Base-by-base conservation (phyloP, 92 coral and sea anemone species). In the Umimayanthus chanpuru region DNA sequence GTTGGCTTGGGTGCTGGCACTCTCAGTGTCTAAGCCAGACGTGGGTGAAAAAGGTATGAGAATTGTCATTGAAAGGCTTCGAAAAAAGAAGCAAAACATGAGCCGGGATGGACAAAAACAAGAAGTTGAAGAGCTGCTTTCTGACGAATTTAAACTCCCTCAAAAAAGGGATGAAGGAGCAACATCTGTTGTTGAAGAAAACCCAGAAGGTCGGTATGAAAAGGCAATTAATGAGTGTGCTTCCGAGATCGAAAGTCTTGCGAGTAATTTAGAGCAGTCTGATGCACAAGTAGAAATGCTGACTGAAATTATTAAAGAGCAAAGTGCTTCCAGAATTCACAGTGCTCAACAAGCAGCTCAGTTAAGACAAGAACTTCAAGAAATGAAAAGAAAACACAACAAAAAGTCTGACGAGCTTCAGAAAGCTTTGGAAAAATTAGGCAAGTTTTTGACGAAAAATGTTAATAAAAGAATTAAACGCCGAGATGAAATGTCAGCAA, bases 401-500 rank as follows among this genome's bases (percentile, higher is more conserved):
- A 50, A 29, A 50, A 79, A 79, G 65, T 53, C 83, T 9, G 71
- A 53, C 43, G 65, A 78, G 66, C 81, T 78, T 78, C 82, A 78
- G 21, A 78, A 47, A 23, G 82, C 82, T 44, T 47, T 78, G 82
- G 66, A 78, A 78, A 77, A 78, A 50, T 78, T 78, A 78, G 82
- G 82, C 82, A 78, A n/a, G 82, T 6, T 78, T 26, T 78, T 67
- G 9, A 78, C 68, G 6, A 78, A 67, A 29, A 43, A 77, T 77
- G 65, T 77, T 4, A 77, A 47, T 25, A 77, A 47, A 77, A 77
- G 28, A 77, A 9, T 77, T n/a, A 77, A 77, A 77, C 55, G 55
- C 29, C 93, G 39, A 78, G 85, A 75, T 82, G 89, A 55, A 86
- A 87, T 73, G 91, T 44, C 81, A 47, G 81, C 65, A 21, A 2